Conservation (phyloP, 2,888 invertebrate genomes). For the Onthophagus sagittarius region DNA sequence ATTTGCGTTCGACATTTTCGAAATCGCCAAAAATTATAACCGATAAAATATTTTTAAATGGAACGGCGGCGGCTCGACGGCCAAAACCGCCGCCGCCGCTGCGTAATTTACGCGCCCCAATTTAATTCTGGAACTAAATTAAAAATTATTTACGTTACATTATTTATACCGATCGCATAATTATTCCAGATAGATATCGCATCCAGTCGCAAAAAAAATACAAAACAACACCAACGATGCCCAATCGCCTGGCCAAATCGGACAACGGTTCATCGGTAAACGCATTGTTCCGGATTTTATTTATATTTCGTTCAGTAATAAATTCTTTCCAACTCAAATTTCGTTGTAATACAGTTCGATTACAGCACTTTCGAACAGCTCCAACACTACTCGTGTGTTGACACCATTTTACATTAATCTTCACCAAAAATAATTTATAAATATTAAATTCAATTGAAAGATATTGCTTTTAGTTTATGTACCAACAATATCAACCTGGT, state of each 20-base stretch:
- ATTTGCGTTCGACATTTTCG: conserved; percentile 20
- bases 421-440: not conserved
- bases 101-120: conserved; percentile 22
- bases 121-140: conserved; percentile 23
- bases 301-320: not conserved
- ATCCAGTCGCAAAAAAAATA: conserved; percentile 12
- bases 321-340: not conserved
- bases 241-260: not conserved
- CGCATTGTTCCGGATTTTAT: not conserved
- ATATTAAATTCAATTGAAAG: too few relatives aligned
- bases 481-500: not conserved
- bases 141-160: conserved; percentile 26
- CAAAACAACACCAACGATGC: not conserved
- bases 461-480: too few relatives aligned
- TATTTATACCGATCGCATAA: conserved; percentile 23
- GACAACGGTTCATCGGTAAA: not conserved
- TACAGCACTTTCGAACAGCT: not conserved
- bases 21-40: conserved; percentile 25
- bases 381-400: not conserved
- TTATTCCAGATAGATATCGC: conserved; percentile 21
- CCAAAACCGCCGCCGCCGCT: conserved; percentile 3
- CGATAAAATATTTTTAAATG: conserved; percentile 25
- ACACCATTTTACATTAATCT: not conserved
- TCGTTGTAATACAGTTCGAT: not conserved
- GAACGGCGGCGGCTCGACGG: conserved; percentile 11